A percentile compares a stretch with the other conserved stretches of the same genome.
phyloP scores from a whole-genome alignment of 2,113 vertebrate species.

The Propithecus coquereli region DNA sequence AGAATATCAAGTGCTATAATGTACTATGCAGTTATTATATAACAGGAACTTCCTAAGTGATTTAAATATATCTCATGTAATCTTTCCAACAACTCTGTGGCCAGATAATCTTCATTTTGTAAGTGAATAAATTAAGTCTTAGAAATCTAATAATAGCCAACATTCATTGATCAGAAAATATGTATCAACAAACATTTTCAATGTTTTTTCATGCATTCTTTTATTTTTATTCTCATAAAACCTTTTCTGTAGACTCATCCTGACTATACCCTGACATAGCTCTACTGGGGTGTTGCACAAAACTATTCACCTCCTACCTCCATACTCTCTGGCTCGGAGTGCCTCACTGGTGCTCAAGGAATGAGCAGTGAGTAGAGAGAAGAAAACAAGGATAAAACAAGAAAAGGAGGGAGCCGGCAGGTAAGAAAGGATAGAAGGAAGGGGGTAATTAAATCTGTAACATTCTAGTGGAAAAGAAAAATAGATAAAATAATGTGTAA shows the following conservation, averaged over 20 bases:
- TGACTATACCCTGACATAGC: background rate
- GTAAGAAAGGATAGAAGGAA: background rate
- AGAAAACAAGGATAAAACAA: background rate
- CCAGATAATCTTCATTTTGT: background rate
- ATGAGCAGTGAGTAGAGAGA: background rate
- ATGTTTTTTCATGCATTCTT: background rate
- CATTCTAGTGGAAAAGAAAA: background rate
- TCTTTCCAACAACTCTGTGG: background rate
- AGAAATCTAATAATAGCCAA: background rate
- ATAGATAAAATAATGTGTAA: background rate
- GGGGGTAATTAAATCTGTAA: background rate
- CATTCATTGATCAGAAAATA: background rate
- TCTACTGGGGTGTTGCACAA: background rate
- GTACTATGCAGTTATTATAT: background rate
- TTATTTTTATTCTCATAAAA: background rate
- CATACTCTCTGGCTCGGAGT: background rate
- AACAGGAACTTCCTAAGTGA: background rate
- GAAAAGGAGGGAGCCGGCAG: background rate
- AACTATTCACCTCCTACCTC: background rate
- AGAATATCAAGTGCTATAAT: background rate
- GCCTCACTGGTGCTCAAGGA: background rate
- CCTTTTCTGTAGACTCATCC: background rate
- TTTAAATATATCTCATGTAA: background rate
- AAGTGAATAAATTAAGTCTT: background rate
- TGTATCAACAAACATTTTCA: background rate